Evolutionary conservation across 2,888 invertebrate species (phyloP), one percentile per base, ranked within the genome.

Genomic region (Epiblema foenella): DNA sequence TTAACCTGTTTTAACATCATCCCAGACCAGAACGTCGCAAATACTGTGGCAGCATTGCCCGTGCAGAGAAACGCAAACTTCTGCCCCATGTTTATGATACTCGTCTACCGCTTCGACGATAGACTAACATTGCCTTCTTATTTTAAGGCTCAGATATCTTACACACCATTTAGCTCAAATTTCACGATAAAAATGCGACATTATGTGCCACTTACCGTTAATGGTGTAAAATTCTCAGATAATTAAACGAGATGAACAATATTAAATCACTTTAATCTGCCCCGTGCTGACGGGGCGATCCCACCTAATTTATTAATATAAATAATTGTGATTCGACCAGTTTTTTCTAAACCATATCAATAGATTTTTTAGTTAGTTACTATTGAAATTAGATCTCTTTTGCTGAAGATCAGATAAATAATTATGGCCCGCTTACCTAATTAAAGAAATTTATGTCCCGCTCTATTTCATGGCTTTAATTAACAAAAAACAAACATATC

Each of bases 201-300:
- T 33, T 33, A 8, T 33, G 17, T 56, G 9, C 18, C 10, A 42
- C 66, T 68, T 46, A 15, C 63, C 68, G 66, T 71, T 63, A 64
- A 64, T 46, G 12, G 8, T 63, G 2, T 7, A 24, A 58, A 64
- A 64, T 64, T 64, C 57, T 52, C 10, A 57, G 64, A 42, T 69
- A 65, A 69, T 69, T 59, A 69, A 62, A 57, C 62, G 62, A 49
- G 62, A 67, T 57, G 56, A 62, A 57, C 24, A 73, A 66, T 75
- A 80, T 82, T 75, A 77, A n/a, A 78, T 77, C 75, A 76, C 70
- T 60, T 66, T 74, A 60, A 75, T 70, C 52, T 64, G 58, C 52
- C 64, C 65, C 69, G 73, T 74, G 78, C 75, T 75, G 79, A 81
- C 78, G 78, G 75, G 75, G 77, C 73, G 72, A 75, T 75, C 74